Conservation (phyloP, 2,888 invertebrate species). For the Aproaerema taeniolella region DNA sequence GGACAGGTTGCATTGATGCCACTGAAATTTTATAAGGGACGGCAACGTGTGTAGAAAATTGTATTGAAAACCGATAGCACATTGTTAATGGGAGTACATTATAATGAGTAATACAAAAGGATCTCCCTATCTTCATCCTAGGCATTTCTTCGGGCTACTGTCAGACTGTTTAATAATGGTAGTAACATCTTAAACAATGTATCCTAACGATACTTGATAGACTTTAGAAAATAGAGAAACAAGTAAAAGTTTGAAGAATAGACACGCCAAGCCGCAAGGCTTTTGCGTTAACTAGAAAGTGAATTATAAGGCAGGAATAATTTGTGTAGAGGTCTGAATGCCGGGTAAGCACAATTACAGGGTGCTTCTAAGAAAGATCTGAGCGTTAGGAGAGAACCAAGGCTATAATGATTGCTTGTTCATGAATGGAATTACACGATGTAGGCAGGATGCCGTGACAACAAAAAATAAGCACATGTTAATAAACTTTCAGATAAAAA, state of each 20-base stretch:
- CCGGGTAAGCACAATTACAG: constrained; percentile 43
- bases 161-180: too few species aligned
- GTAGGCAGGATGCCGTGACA: constrained; percentile 24
- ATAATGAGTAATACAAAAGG: too few species aligned
- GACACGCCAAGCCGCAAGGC: constrained; percentile 28
- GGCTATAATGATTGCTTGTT: constrained; percentile 35
- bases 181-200: too few species aligned
- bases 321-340: constrained; percentile 39
- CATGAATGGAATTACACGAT: constrained; percentile 28
- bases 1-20: too few species aligned
- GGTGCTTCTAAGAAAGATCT: constrained; percentile 36
- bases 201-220: too few species aligned
- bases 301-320: constrained; percentile 46
- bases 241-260: constrained; percentile 25
- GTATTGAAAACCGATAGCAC: too few species aligned
- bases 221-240: constrained; percentile 14
- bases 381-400: constrained; percentile 27
- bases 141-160: too few species aligned
- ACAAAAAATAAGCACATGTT: background rate
- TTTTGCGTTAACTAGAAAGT: constrained; percentile 49
- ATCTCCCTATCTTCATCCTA: too few species aligned
- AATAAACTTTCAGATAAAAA: background rate
- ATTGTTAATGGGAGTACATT: too few species aligned
- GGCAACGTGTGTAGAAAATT: too few species aligned
- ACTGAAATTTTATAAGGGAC: too few species aligned